Conservation (phyloP, 2,113 vertebrate species). For the Charina bottae region DNA sequence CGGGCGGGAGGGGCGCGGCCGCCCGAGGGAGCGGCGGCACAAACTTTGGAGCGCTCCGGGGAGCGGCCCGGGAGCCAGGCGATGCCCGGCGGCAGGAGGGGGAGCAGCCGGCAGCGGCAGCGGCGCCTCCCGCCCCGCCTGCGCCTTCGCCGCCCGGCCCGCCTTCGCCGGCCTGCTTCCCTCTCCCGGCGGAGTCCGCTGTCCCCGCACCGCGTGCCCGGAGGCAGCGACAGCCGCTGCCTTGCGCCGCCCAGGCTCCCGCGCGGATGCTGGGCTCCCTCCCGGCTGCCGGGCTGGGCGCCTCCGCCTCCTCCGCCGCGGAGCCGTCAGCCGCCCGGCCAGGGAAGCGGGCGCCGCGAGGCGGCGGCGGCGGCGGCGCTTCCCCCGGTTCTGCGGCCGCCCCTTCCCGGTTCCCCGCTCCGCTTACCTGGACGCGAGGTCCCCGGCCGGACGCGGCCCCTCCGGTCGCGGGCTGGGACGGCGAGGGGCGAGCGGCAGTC, state of each 20-base stretch:
- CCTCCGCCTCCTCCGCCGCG: neutral
- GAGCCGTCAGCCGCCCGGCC: neutral
- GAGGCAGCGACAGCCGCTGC: neutral
- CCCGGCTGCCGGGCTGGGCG: neutral
- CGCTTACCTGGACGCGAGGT: conserved; percentile 14
- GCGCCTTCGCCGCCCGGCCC: neutral
- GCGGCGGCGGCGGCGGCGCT: neutral
- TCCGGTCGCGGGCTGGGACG: neutral
- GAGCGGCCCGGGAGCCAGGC: neutral
- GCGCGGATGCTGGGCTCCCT: neutral
- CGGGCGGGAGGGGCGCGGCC: too few species aligned
- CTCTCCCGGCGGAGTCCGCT: too few species aligned
- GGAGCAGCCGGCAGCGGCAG: neutral
- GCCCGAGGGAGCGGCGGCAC: neutral
- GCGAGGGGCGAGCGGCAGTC: conserved; percentile 46
- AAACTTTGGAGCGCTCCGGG: neutral
- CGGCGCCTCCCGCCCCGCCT: neutral
- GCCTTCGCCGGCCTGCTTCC: neutral
- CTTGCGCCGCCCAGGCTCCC: neutral
- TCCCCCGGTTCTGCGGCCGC: neutral
- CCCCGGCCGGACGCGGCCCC: neutral
- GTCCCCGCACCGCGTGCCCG: too few species aligned
- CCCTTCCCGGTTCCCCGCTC: neutral
- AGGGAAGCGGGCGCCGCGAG: neutral
- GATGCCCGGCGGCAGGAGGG: neutral